Evolutionary conservation across 2,113 vertebrate genomes (phyloP), one percentile per base, ranked within the genome.

Genomic region (Gymnocephalus cernua): DNA sequence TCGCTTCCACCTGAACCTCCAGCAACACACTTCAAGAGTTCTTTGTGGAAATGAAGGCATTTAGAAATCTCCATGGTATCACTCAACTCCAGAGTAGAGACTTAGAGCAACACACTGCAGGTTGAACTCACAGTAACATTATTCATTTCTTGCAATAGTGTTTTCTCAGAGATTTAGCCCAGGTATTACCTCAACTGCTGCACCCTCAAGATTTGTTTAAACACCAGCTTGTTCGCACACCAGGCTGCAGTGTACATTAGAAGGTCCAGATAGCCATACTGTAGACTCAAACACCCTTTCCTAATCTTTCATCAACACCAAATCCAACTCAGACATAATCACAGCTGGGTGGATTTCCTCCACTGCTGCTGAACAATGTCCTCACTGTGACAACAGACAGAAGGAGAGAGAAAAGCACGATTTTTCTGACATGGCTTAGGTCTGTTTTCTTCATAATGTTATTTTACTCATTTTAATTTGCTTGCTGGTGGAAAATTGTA

Each of bases 261-360:
- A 38, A 27, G 6, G 9, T 38, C 38, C 9, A 23, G 58, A 44
- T 8, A 29, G 29, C 48, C n/a, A 3, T n/a, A 32, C 21, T 45
- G 29, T 32, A 19, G 27, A 44, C 61, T 61, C 11, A 29, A 57
- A 71, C 69, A 58, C 14, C 21, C 38, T 15, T n/a, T 56, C 6
- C 64, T 82, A 67, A 82, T 84, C 82, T 59, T 21, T 84, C 83
- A 80, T 83, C 80, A 62, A 61, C 78, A 63, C 51, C 65, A 62
- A 68, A 81, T 81, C 82, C 78, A 71, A 19, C 63, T 29, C 48
- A 83, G 74, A 74, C 50, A 68, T 41, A 79, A 66, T 29, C 70
- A 68, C 80, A 89, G 84, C 86, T 86, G 80, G 48, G 2, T 71
- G 80, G 82, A 86, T 86, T 84, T 81, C 35, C 85, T 85, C 35